Conservation (phyloP, 2,888 invertebrate species). For the Thysanoteuthis rhombus region DNA sequence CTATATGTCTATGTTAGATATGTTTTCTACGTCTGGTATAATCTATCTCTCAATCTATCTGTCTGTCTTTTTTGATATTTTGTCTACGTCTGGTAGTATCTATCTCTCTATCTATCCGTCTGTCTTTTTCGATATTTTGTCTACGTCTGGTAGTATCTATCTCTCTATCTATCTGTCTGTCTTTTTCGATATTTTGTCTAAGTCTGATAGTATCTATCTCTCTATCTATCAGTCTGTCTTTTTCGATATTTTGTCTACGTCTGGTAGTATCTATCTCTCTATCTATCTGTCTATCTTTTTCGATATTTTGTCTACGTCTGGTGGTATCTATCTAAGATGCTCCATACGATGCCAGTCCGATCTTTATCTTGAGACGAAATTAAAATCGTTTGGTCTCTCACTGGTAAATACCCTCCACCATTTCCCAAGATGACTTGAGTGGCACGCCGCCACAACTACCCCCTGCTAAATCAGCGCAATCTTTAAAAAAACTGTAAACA, state of each 20-base stretch:
- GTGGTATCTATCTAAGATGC: background rate
- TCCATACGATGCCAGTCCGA: background rate
- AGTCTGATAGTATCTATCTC: too few relatives aligned
- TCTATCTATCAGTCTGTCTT: too few relatives aligned
- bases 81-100: too few relatives aligned
- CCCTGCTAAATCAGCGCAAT: background rate
- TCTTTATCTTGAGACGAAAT: background rate
- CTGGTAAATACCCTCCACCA: background rate
- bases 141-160: too few relatives aligned
- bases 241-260: background rate
- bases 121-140: too few relatives aligned
- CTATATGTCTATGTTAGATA: too few relatives aligned
- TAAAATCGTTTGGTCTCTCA: background rate
- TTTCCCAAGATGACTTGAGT: background rate
- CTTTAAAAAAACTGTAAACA: background rate
- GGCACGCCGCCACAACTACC: background rate
- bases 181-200: too few relatives aligned
- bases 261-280: background rate
- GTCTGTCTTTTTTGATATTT: too few relatives aligned
- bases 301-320: background rate
- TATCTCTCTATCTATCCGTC: too few relatives aligned
- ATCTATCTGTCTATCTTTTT: background rate
- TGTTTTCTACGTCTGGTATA: too few relatives aligned
- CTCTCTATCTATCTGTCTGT: too few relatives aligned
- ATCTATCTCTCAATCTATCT: too few relatives aligned